Base-by-base conservation (phyloP, 2,113 vertebrate genomes). In the Anolis sagrei region DNA sequence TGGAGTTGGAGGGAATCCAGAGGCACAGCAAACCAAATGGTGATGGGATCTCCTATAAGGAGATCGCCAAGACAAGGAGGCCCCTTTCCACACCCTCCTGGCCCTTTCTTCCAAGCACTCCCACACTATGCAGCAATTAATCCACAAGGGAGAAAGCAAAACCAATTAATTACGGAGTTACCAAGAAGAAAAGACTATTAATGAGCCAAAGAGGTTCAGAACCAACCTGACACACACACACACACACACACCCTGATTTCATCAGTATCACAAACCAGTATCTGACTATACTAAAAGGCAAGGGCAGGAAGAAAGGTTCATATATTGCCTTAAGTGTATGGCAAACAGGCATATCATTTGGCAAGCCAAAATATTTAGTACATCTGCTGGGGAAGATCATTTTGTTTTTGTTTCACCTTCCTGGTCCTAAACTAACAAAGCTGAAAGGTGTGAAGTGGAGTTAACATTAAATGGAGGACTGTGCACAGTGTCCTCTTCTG, bases 161-260 rank as follows among this genome's bases (percentile, higher is more conserved):
- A 58, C 29, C 58, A 79, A 34, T 64, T 76, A 14, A n/a, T 29
- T 66, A 72, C 36, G 34, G 39, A 36, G 58, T 79, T 54, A 36
- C 51, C 51, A 49, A 29, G 73, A 83, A 66, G 39, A 25, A 39
- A 27, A 64, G 82, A 72, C 82, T 83, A 54, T 76, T 19, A 58
- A 64, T 13, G 62, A 72, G 72, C 36, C 23, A 73, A 62, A 66
- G 16, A 39, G 44, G 58, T 18, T 11, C 72, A 44, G 39, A 83
- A 64, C 8, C 61, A 62, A 25, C 36, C 58, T 66, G 58, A 29
- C 72, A 58, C 72, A 11, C 54, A 13, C 2, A 58, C 39, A 44
- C 39, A 44, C 3, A 44, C 39, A 44, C 39, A 44, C 39, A 44
- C 5, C 3, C 29, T 75, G 36, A 32, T 76, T 76, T 76, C 49